Evolutionary conservation across 2,113 vertebrate species (phyloP).

Genomic region (Irena cyanogastra): DNA sequence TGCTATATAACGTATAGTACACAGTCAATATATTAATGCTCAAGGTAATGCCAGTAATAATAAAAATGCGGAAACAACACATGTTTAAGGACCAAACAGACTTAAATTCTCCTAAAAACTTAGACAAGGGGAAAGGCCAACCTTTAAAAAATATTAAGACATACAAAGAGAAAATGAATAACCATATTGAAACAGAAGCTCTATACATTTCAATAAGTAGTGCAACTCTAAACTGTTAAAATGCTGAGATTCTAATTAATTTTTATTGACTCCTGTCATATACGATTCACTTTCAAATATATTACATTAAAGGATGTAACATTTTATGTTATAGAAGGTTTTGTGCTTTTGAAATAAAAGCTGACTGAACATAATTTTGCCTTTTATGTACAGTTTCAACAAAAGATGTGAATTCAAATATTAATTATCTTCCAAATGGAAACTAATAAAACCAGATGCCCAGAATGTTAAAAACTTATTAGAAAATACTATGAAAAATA

Average conservation of each 20-base stretch:
- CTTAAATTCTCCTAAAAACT: not conserved
- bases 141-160: not conserved
- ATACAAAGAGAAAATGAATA: not conserved
- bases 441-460: not conserved
- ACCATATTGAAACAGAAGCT: not conserved
- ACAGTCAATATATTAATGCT: not conserved
- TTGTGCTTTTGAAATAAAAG: not conserved
- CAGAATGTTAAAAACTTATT: not conserved
- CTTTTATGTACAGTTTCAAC: not conserved
- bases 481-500: not conserved
- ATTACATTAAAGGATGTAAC: not conserved
- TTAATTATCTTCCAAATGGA: not conserved
- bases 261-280: not conserved
- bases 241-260: not conserved
- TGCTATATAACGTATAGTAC: not conserved
- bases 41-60: not conserved
- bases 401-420: not conserved
- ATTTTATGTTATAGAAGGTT: not conserved
- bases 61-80: not conserved
- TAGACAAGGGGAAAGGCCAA: not conserved
- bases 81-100: not conserved
- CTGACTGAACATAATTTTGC: not conserved
- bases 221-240: not conserved
- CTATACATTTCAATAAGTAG: not conserved
- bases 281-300: not conserved